Evolutionary conservation across 2,888 invertebrate species (phyloP).

Genomic region (Rhyacophila evoluta): DNA sequence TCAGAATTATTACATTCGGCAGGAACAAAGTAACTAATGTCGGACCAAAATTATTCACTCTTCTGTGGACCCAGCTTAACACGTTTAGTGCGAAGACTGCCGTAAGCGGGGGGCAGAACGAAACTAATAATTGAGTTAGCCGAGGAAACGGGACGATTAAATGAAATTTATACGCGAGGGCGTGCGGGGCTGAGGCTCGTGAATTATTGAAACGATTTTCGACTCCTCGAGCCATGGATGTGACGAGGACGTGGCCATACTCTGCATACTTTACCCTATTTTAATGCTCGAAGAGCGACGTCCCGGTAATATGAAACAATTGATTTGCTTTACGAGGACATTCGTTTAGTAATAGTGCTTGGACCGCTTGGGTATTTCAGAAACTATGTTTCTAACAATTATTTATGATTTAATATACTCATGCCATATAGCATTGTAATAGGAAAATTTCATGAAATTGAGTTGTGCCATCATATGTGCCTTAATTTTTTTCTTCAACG

Average conservation of each 20-base stretch:
- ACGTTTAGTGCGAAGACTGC: background rate
- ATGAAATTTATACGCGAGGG: conserved; percentile 24
- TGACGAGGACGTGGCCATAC: background rate
- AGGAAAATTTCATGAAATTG: too few relatives aligned
- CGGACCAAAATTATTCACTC: background rate
- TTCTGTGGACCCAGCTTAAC: background rate
- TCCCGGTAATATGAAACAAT: background rate
- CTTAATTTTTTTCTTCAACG: too few relatives aligned
- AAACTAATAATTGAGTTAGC: conserved; percentile 19
- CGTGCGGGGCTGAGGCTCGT: background rate
- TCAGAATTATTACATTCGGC: too few relatives aligned
- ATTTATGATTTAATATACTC: too few relatives aligned
- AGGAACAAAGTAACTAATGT: too few relatives aligned
- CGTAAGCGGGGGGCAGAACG: background rate
- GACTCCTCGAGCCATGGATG: background rate
- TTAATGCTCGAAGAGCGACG: background rate
- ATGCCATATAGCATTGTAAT: too few relatives aligned
- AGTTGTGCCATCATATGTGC: too few relatives aligned
- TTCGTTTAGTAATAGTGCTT: too few relatives aligned
- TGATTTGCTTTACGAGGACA: background rate
- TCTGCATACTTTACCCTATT: background rate
- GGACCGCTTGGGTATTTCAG: too few relatives aligned
- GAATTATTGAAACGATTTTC: conserved; percentile 24
- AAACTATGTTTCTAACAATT: too few relatives aligned
- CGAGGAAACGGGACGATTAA: conserved; percentile 1